A percentile compares a stretch with the other conserved stretches of the same genome.
Conservation (phyloP, 2,797 vertebrate species). For the Intellagama lesueurii region DNA sequence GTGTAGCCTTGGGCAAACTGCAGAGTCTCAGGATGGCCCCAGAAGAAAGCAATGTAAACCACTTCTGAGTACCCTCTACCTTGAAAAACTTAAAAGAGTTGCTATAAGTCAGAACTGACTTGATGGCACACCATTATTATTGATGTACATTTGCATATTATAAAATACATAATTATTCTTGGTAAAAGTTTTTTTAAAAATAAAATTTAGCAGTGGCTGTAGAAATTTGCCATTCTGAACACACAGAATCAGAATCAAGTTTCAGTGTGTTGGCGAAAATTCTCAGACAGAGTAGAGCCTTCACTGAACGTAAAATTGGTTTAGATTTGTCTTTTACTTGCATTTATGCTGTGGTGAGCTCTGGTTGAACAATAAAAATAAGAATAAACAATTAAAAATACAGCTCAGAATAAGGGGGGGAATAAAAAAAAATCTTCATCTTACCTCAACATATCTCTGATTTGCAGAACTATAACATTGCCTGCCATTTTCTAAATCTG, state of each 20-base stretch:
- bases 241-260: slow-evolving; percentile 39
- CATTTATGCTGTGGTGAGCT: not conserved
- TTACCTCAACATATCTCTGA: accelerated
- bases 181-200: not conserved
- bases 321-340: not conserved
- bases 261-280: slow-evolving; percentile 1
- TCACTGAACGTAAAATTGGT: not conserved
- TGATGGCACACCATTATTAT: not conserved
- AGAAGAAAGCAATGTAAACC: too few relatives aligned
- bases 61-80: too few relatives aligned
- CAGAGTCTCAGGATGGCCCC: too few relatives aligned
- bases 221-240: slow-evolving; percentile 35
- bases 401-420: not conserved
- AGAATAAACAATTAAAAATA: not conserved
- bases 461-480: not conserved
- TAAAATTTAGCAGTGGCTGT: slow-evolving; percentile 3
- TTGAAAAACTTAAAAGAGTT: too few relatives aligned
- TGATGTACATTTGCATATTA: not conserved
- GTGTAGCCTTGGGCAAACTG: too few relatives aligned
- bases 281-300: too few relatives aligned
- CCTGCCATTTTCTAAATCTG: not conserved
- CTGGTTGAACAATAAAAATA: not conserved
- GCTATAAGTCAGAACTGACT: too few relatives aligned
- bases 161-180: not conserved
- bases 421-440: not conserved